These are phyloP conservation scores for Eidolon helvum DNA, from an alignment of 2,113 vertebrate genomes.

Conservation along the genomic window DNA sequence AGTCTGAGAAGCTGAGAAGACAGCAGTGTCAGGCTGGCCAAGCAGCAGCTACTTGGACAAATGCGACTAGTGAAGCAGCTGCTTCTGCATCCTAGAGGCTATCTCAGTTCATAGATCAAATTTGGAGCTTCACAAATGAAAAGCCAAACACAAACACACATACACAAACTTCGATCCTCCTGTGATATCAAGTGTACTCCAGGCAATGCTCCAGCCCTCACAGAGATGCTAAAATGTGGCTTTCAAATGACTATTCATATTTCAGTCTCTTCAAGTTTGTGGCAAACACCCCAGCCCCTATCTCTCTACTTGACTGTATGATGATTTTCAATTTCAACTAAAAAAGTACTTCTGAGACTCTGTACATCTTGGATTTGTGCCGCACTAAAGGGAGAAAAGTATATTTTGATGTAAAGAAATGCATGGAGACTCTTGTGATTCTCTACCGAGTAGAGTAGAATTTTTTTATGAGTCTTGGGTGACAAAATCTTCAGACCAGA, in stretches of 20 bases:
- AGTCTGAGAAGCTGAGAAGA: not conserved
- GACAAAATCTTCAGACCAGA: slow-evolving; percentile 20
- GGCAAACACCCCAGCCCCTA: not conserved
- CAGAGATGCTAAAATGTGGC: not conserved
- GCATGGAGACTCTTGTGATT: not conserved
- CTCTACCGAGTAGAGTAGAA: not conserved
- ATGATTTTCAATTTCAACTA: not conserved
- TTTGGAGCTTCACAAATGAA: not conserved
- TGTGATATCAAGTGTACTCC: not conserved
- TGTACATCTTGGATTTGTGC: not conserved
- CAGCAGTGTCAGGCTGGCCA: not conserved
- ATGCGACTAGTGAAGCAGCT: not conserved
- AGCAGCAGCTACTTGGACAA: not conserved
- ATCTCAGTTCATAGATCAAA: not conserved
- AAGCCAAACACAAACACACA: not conserved
- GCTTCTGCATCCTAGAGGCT: not conserved
- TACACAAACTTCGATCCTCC: not conserved
- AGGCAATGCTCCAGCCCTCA: not conserved
- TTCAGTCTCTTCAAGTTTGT: not conserved
- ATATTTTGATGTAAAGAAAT: not conserved
- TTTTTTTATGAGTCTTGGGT: slow-evolving; percentile 17
- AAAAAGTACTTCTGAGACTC: not conserved
- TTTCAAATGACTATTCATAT: not conserved
- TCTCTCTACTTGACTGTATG: not conserved
- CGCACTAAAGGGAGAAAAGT: not conserved